Evolutionary conservation across 2,797 vertebrate genomes (phyloP), one percentile per base, ranked within the genome.

Genomic region (Tangara arthus): DNA sequence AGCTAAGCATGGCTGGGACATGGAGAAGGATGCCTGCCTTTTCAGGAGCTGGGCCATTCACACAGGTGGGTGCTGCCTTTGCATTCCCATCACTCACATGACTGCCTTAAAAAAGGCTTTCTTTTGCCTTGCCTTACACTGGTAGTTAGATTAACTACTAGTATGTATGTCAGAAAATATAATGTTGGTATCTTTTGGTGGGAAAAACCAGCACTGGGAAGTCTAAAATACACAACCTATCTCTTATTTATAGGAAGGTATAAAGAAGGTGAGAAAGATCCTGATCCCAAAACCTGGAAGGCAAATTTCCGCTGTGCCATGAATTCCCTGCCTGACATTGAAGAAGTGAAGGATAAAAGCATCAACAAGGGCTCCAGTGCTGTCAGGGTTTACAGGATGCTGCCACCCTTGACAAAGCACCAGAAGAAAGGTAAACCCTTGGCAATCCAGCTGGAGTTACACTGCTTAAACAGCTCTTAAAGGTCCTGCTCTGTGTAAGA

Each of bases 301-400:
- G 99, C 99, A 27, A 99, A 99, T 95, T 99, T 99, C 82, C 99
- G 99, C 56, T 99, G 99, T 56, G 99, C 99, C 13, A 99, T 99
- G 99, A 99, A 99, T 91, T 99, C 99, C 0, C 97, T 99, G 69
- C 99, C 99, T 4, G 99, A 99, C 96, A 99, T 99, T 0, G 98
- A 99, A 90, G 99, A 99, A 95, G 98, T 99, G 79, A 99, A 99
- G 95, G 98, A 99, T 95, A 98, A 95, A 95, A 99, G 99, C 87
- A 41, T 99, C 78, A 99, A 99, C 97, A 99, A 99, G 96, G 99
- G 99, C 55, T 99, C 98, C 76, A 98, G 98, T 6, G 99, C 99
- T 1, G 97, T 99, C 86, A 98, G 99, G 2, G 99, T 99, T 27
- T 99, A 99, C 97, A 98, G 97, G 94, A 99, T 99, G 98, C 97